Evolutionary conservation across 2,888 invertebrate species (phyloP), one percentile per base, ranked within the genome.

Genomic region (Pristionchus maxplancki): DNA sequence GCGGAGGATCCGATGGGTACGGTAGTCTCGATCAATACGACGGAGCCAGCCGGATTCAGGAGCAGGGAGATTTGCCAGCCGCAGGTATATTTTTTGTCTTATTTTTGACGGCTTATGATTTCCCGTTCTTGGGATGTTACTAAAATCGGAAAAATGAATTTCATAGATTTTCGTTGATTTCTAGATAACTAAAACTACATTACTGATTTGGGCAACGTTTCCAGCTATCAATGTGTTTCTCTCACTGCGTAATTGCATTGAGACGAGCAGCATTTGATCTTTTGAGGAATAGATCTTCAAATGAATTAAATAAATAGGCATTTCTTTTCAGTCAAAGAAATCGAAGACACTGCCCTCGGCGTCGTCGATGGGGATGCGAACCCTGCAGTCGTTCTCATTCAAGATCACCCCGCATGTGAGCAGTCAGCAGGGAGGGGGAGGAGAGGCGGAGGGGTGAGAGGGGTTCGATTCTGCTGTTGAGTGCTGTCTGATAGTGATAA

Each of bases 321-420:
- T n/a, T n/a, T n/a, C n/a, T n/a, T n/a, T n/a, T n/a, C 40, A 84
- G 84, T 20, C 37, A 34, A 84, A 84, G 37, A 58, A 40, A 28
- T 82, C 82, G 24, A 24, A 28, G 24, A 50, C 50, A 9, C 37
- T 50, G 0, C 64, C 48, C 17, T n/a, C 86, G 13, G 48, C 86
- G 3, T 24, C 53, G n/a, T 31, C 84, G n/a, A 84, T 81, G 48
- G 67, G 84, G 5, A 37, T 58, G 31, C 71, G 81, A 9, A 89
- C 87, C 15, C 64, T 91, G 62, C 89, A 90, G 24, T 50, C 88
- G 3, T 91, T 89, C 62, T 84, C 90, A 1, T 90, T 91, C 84
- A 91, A 85, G 53, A 40, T 89, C 64, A 89, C 78, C 6, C 89
- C 89, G 20, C 88, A 83, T 53, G 37, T 82, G 13, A 20, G 17